Evolutionary conservation across 2,113 vertebrate species (phyloP), one percentile per base, ranked within the genome.

Genomic region (Theristicus caerulescens): DNA sequence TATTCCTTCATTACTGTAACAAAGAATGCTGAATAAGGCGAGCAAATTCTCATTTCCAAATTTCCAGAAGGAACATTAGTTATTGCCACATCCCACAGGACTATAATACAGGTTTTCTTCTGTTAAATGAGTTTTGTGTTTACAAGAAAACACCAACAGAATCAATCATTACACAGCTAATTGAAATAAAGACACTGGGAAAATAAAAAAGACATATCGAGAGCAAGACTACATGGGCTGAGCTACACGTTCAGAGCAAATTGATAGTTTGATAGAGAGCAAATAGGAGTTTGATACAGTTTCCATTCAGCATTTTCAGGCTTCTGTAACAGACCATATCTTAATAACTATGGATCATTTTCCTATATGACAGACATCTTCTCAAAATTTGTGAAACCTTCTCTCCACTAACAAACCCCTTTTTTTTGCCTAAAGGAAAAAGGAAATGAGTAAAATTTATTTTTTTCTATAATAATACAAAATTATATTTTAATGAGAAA

Each of bases 11-110:
- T 54, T 90, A 61, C 58, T 32, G 16, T 34, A 34, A 61, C 34
- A 49, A 89, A 88, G 49, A 34, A 57, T 0, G 0, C 16, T 29
- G 42, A 67, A 22, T n/a, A 40, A 21, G 25, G n/a, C 1, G 7
- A 66, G 58, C 6, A 49, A 59, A 92, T 61, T 44, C 46, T 79
- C 27, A 19, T 59, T 82, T 82, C 51, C 31, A 54, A 25, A 58
- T 67, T 79, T 90, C 47, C 47, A 66, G 57, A 46, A 42, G 38
- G n/a, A 49, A 26, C 29, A 36, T 4, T 52, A 25, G 4, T 74
- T 61, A 34, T 36, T 61, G n/a, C 13, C 42, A 54, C 2, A 1
- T 54, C 57, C 67, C 64, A 64, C n/a, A 34, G 72, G 58, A 58
- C 18, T 17, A 4, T 8, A 80, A 76, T 7, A 9, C 25, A 58